phyloP scores from a whole-genome alignment of 2,113 vertebrate species.

The Pseudorhombus dupliciocellatus region DNA sequence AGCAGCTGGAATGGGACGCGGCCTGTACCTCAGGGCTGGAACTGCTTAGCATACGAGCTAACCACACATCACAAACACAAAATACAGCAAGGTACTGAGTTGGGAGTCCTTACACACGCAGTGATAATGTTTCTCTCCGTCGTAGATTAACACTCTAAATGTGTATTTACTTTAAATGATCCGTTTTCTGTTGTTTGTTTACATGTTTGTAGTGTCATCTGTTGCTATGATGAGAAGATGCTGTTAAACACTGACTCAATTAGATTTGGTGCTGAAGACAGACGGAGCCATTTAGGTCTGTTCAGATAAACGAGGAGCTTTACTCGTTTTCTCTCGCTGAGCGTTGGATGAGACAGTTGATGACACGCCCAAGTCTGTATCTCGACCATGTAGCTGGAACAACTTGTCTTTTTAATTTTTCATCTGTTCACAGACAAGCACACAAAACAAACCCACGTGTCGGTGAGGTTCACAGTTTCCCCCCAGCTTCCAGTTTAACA shows the following conservation, averaged over 20 bases:
- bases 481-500: too few relatives aligned
- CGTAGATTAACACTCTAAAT: conserved; percentile 49
- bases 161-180: conserved; percentile 72
- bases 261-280: conserved; percentile 34
- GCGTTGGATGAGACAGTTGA: neutral
- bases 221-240: conserved; percentile 70
- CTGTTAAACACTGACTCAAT: conserved; percentile 6
- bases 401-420: too few relatives aligned
- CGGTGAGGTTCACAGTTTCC: neutral
- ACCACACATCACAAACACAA: conserved; percentile 27
- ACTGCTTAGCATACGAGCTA: conserved; percentile 36
- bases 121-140: conserved; percentile 37
- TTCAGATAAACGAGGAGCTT: conserved; percentile 20
- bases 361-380: neutral
- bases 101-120: conserved; percentile 8
- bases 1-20: conserved; percentile 40
- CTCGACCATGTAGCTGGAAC: neutral
- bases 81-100: conserved; percentile 44
- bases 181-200: conserved; percentile 59
- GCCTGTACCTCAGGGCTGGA: conserved; percentile 37
- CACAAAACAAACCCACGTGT: too few relatives aligned
- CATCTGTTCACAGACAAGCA: too few relatives aligned
- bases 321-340: too few relatives aligned
- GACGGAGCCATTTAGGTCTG: conserved; percentile 23
- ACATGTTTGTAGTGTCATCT: conserved; percentile 72